Evolutionary conservation across 2,113 vertebrate genomes (phyloP), one percentile per base, ranked within the genome.

Genomic region (Osmerus mordax): DNA sequence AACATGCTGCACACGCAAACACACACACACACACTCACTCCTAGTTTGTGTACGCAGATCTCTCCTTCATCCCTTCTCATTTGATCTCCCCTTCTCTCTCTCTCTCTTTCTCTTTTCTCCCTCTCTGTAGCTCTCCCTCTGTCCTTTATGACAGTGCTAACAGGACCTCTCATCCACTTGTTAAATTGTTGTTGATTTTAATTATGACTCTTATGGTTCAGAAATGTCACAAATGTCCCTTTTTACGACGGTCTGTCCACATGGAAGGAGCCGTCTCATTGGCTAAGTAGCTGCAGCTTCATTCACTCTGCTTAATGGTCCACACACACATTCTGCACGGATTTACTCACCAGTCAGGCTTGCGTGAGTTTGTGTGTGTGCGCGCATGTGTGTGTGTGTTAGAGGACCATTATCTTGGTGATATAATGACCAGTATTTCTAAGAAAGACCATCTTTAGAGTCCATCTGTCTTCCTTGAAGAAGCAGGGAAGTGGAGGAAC

Each of bases 251-350:
- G 70, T 94, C 92, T 89, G 88, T 88, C 91, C 91, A 93, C 90
- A 93, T 93, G 92, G 94, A 93, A 93, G 92, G 92, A 91, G 92
- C 93, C 89, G 94, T 90, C 91, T 93, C 93, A 93, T 94, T 95
- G 93, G 92, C 93, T 94, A 94, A 94, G 93, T 94, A 94, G 94
- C 89, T 91, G 71, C 94, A 92, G 93, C 92, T 92, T 89, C 91
- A 91, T 94, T 94, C 91, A 90, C 92, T 93, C 94, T 92, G 93
- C 84, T 93, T 95, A 95, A 95, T 94, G 94, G 93, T 87, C 93
- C 94, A 93, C 93, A 94, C 92, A 93, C 91, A 91, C 92, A 95
- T 94, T 94, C 94, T 90, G 89, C 87, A 93, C 92, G 94, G 96
- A 23, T 23, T 96, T 94, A 94, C 94, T 94, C 91, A 91, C 91